Evolutionary conservation across 2,888 invertebrate genomes (phyloP).

Genomic region (Agriopis marginaria): DNA sequence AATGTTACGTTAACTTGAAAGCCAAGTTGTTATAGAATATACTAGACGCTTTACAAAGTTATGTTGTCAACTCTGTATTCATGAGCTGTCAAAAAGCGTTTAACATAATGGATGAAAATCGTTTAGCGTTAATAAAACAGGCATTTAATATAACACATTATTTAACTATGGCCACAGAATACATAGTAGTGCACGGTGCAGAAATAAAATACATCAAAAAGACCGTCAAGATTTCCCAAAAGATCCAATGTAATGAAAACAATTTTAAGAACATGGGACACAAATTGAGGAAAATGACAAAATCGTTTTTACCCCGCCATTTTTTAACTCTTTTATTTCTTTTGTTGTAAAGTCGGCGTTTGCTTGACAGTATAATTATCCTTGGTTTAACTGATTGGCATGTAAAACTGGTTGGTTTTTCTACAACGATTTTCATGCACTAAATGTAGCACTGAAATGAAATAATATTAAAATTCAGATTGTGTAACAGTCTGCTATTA

Average conservation of each 20-base stretch:
- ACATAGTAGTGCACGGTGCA: background rate
- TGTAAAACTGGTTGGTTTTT: constrained; percentile 64
- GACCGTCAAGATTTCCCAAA: constrained; percentile 21
- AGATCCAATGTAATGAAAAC: constrained; percentile 17
- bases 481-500: too few relatives aligned
- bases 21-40: too few relatives aligned
- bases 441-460: constrained; percentile 70
- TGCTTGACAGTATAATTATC: too few relatives aligned
- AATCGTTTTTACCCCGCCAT: constrained; percentile 2
- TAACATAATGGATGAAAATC: too few relatives aligned
- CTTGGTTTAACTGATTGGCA: constrained; percentile 54
- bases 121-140: background rate
- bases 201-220: background rate
- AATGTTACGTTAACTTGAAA: too few relatives aligned
- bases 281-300: constrained; percentile 22
- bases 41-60: too few relatives aligned
- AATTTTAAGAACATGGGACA: constrained; percentile 17
- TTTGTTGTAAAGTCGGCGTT: background rate
- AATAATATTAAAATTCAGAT: constrained; percentile 16
- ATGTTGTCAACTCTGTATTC: too few relatives aligned
- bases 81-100: too few relatives aligned
- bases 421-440: constrained; percentile 71
- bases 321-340: constrained; percentile 9
- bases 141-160: background rate
- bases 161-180: background rate